phyloP scores from a whole-genome alignment of 2,888 invertebrate genomes.

The Cynaeus angustus region DNA sequence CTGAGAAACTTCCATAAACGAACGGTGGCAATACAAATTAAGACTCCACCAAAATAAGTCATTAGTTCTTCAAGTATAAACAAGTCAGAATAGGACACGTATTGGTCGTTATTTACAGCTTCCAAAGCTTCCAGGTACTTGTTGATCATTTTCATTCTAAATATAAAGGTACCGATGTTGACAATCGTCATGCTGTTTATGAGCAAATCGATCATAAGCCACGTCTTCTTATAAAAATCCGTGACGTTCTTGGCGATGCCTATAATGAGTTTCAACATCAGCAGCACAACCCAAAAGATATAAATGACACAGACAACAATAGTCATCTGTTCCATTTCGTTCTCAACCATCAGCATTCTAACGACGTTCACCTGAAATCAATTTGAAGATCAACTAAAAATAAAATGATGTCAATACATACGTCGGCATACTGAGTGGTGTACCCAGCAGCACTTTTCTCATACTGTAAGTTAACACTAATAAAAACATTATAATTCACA shows the following conservation, averaged over 20 bases:
- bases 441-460: constrained; percentile 63
- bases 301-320: constrained; percentile 55
- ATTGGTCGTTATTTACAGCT: constrained; percentile 59
- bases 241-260: constrained; percentile 52
- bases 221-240: constrained; percentile 54
- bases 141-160: constrained; percentile 52
- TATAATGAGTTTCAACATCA: constrained; percentile 51
- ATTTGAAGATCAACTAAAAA: not conserved
- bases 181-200: constrained; percentile 58
- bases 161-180: constrained; percentile 54
- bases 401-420: not conserved
- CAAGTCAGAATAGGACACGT: constrained; percentile 61
- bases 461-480: constrained; percentile 57
- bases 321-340: constrained; percentile 49
- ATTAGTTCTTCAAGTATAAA: constrained; percentile 55
- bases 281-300: constrained; percentile 53
- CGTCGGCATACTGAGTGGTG: not conserved
- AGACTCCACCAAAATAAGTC: constrained; percentile 55
- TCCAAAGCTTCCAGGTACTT: constrained; percentile 54
- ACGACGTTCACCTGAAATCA: constrained; percentile 59
- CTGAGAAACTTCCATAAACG: constrained; percentile 63
- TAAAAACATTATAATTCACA: constrained; percentile 62
- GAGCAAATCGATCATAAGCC: constrained; percentile 59
- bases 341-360: constrained; percentile 57
- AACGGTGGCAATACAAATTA: constrained; percentile 62